Evolutionary conservation across 2,113 vertebrate genomes (phyloP).

Genomic region (Ceuthmochares aereus): DNA sequence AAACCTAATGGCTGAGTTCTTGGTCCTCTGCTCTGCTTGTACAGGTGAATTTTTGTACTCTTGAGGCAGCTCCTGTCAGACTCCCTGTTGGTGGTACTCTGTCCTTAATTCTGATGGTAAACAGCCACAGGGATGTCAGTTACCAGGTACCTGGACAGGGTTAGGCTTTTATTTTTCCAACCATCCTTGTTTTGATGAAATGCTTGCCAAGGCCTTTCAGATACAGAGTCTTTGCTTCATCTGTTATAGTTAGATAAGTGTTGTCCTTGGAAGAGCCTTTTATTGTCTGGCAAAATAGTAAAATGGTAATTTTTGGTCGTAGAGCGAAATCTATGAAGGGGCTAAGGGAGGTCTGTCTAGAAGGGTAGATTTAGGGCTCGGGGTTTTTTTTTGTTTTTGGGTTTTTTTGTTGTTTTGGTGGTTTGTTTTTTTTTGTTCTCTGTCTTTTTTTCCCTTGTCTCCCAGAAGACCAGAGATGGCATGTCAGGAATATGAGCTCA

Average conservation of each 20-base stretch:
- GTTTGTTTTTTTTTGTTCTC: not conserved
- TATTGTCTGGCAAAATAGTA: not conserved
- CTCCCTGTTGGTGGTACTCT: accelerated
- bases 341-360: not conserved
- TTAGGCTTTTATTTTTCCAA: not conserved
- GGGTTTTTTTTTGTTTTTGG: too few relatives aligned
- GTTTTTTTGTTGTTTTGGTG: too few relatives aligned
- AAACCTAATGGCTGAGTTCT: accelerated
- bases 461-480: not conserved
- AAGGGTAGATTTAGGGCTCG: not conserved
- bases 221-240: not conserved
- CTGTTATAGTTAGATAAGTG: not conserved
- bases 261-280: not conserved
- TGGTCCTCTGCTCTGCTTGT: not conserved
- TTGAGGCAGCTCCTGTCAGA: not conserved
- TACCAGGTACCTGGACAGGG: too few relatives aligned
- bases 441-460: not conserved
- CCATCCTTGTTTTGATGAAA: not conserved
- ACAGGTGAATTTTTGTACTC: not conserved
- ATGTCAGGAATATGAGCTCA: not conserved
- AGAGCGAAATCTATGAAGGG: not conserved
- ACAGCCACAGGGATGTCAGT: accelerated
- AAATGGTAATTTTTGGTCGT: not conserved
- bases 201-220: not conserved
- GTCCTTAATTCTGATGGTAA: not conserved